These are phyloP conservation scores for Zaprionus obscuricornis DNA, from an alignment of 2,888 invertebrate genomes.

Conservation along the genomic window DNA sequence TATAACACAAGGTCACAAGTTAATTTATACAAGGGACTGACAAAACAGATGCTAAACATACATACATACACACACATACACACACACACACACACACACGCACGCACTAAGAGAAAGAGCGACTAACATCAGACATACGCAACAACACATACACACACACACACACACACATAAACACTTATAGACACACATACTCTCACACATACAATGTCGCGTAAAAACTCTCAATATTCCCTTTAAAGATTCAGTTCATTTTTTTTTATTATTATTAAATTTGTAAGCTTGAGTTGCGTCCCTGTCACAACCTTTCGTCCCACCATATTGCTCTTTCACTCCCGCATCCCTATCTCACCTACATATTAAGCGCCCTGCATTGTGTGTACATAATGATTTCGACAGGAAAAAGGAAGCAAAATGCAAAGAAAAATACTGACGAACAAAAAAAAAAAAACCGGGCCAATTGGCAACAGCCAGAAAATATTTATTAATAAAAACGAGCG, in stretches of 20 bases:
- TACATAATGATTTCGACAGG: constrained; percentile 34
- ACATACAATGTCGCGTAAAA: no score
- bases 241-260: not conserved
- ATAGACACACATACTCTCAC: constrained; percentile 31
- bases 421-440: constrained; percentile 7
- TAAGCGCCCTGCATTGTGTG: no score
- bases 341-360: no score
- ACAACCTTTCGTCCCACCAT: not conserved
- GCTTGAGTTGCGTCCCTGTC: constrained; percentile 5
- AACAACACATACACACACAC: not conserved
- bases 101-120: constrained; percentile 12
- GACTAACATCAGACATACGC: no score
- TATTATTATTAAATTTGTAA: constrained; percentile 55
- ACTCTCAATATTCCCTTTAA: constrained; percentile 8
- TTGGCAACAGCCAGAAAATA: constrained; percentile 75
- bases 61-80: constrained; percentile 17
- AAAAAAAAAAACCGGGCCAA: constrained; percentile 58
- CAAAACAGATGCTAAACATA: constrained; percentile 27
- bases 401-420: constrained; percentile 49
- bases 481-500: constrained; percentile 76
- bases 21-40: constrained; percentile 65
- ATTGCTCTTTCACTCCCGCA: not conserved
- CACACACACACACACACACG: constrained; percentile 17
- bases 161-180: constrained; percentile 3
- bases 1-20: constrained; percentile 64